phyloP scores from a whole-genome alignment of 2,797 vertebrate species.

The Macropodus opercularis region DNA sequence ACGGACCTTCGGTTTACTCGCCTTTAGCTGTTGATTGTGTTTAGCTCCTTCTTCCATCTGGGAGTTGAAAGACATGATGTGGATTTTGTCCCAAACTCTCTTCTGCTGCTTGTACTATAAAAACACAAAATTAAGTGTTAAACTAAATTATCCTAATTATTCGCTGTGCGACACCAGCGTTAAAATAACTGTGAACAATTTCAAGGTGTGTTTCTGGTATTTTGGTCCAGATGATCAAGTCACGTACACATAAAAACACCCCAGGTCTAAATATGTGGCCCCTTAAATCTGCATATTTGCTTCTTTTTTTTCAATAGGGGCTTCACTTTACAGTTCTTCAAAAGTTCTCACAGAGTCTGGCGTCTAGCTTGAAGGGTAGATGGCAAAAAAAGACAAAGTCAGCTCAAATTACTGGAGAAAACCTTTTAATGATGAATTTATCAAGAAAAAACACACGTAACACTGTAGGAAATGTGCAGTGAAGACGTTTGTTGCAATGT shows the following conservation, averaged over 20 bases:
- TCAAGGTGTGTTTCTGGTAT: conserved; percentile 8
- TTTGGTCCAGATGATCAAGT: conserved; percentile 13
- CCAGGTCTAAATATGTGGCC: conserved; percentile 29
- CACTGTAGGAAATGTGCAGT: too few species aligned
- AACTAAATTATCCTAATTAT: too few species aligned
- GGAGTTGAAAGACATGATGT: conserved; percentile 25
- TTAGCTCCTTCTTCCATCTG: conserved; percentile 21
- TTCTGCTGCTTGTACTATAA: too few species aligned
- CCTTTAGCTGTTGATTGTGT: conserved; percentile 34
- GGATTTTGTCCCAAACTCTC: conserved; percentile 17
- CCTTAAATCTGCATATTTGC: too few species aligned
- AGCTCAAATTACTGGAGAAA: background rate
- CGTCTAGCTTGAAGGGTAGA: background rate
- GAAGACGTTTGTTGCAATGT: too few species aligned
- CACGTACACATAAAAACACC: background rate
- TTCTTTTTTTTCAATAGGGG: too few species aligned
- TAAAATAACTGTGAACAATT: background rate
- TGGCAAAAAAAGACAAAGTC: conserved; percentile 12
- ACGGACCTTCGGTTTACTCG: conserved; percentile 5
- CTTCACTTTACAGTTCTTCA: conserved; percentile 10
- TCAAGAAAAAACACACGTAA: too few species aligned
- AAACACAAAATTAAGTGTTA: too few species aligned
- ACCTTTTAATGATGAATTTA: background rate
- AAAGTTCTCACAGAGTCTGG: conserved; percentile 6
- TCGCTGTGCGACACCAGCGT: too few species aligned